Conservation (phyloP, 2,113 vertebrate genomes). For the Equus quagga region DNA sequence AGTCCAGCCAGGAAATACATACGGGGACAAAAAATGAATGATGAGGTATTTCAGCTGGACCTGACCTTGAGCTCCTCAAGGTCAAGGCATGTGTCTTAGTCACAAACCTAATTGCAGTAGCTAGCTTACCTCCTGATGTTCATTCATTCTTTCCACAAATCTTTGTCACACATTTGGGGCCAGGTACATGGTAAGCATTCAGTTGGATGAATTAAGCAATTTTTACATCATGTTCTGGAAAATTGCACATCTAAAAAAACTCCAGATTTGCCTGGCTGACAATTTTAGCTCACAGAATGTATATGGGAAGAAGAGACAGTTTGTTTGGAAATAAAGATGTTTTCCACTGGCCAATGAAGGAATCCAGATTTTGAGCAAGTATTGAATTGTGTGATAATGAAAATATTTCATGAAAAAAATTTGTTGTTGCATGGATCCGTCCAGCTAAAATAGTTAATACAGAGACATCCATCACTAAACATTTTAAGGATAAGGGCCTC, state of each 20-base stretch:
- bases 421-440: neutral
- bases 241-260: neutral
- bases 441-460: neutral
- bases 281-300: neutral
- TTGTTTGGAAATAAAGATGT: slow-evolving; percentile 3
- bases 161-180: neutral
- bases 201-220: neutral
- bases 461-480: neutral
- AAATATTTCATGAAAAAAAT: slow-evolving; percentile 5
- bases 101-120: neutral
- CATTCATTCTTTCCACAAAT: neutral
- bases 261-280: neutral
- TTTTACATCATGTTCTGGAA: slow-evolving; percentile 6
- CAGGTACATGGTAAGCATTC: neutral
- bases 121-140: neutral
- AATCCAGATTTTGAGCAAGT: slow-evolving; percentile 50
- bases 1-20: neutral
- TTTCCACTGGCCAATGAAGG: slow-evolving; percentile 30
- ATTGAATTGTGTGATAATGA: slow-evolving; percentile 27
- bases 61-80: neutral
- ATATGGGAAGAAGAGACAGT: neutral
- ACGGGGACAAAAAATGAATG: neutral
- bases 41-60: neutral
- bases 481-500: neutral
- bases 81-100: neutral